These are phyloP conservation scores for Mixornis gularis DNA, from an alignment of 2,113 vertebrate species.

Conservation along the genomic window DNA sequence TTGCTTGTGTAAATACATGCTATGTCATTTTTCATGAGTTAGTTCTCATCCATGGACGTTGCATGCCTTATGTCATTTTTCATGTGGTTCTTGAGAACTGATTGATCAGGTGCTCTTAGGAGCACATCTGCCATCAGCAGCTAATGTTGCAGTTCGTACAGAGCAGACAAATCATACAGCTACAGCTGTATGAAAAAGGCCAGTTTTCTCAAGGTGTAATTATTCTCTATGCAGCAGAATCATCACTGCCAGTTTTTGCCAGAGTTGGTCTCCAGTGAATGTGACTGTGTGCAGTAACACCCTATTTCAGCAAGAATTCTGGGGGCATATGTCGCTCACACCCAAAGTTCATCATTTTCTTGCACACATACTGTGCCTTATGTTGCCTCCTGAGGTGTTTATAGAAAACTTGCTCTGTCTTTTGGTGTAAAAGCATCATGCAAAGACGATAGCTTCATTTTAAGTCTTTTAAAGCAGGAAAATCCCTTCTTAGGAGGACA, in stretches of 20 bases:
- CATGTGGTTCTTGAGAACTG: not conserved
- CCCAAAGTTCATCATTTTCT: not conserved
- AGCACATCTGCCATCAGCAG: not conserved
- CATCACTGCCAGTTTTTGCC: not conserved
- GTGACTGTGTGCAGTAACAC: not conserved
- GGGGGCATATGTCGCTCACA: not conserved
- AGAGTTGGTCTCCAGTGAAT: not conserved
- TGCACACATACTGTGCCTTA: not conserved
- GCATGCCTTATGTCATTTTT: not conserved
- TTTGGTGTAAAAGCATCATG: not conserved
- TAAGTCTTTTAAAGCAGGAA: not conserved
- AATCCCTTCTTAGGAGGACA: not conserved
- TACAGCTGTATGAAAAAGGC: not conserved
- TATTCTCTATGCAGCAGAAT: not conserved
- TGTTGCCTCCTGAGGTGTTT: not conserved
- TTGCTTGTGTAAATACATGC: not conserved
- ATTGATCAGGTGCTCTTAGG: not conserved
- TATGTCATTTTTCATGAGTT: not conserved
- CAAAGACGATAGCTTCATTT: not conserved
- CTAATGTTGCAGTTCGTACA: not conserved
- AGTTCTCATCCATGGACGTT: not conserved
- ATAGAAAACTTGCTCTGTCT: not conserved
- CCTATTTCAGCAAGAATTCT: not conserved
- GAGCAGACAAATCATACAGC: fast-evolving
- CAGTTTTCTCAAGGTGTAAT: not conserved